Evolutionary conservation across 30 jellyfish, hydroid and myxozoan species (phyloP), one percentile per base, ranked within the genome.

Genomic region (Chironex yamaguchii): DNA sequence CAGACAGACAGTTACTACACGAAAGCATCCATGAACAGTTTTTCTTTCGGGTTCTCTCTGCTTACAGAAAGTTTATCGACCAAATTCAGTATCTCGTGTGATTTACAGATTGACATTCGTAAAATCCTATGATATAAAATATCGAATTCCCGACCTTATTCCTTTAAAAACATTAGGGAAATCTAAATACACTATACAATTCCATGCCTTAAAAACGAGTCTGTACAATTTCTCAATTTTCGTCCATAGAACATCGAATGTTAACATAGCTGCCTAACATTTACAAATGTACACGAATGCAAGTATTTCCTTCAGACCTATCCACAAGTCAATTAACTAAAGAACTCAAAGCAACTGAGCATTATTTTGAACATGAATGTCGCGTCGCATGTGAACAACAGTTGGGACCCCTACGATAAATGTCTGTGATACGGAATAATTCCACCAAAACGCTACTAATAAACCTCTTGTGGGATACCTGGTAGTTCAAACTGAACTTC

Each of bases 401-500:
- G n/a, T n/a, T n/a, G n/a, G n/a, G n/a, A n/a, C n/a, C n/a, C n/a
- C n/a, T n/a, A n/a, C n/a, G n/a, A n/a, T n/a, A n/a, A 62, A 1
- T 11, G 13, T 62, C 17, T 62, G 29, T 17, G 20, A 22, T 28
- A 23, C 17, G 12, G 20, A 66, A 66, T 17, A 28, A 31, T 68
- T 12, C 24, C 24, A 11, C 2, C 1, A 34, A 1, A 14, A 68
- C 32, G 21, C 32, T 32, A 3, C 64, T 62, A 85, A 29, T 73
- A 85, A 53, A 65, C 95, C 30, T 72, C 95, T 62, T 85, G 95
- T 13, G 89, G 88, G 0, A 85, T 52, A 63, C 29, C 63, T 1
- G 79, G 89, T 62, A 85, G 74, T 31, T 85, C 95, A 36, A 85
- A 85, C 4, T 79, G 76, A 26, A 70, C 30, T 24, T 65, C 84